Conservation (phyloP, 2,797 vertebrate genomes). For the Crocidura indochinensis region DNA sequence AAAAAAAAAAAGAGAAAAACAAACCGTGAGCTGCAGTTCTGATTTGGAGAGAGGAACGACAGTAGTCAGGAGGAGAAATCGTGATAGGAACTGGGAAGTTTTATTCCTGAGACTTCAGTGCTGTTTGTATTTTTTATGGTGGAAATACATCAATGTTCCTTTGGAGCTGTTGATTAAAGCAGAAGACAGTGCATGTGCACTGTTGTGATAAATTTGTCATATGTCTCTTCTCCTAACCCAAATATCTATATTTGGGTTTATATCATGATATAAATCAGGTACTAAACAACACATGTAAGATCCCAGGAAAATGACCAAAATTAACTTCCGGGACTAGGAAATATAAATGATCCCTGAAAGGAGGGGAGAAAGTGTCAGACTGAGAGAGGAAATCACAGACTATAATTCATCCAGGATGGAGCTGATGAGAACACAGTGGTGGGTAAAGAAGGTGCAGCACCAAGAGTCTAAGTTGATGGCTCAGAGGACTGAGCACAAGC, state of each 20-base stretch:
- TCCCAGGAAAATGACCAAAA: background rate
- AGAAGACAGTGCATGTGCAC: background rate
- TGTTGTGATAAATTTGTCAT: constrained; percentile 12
- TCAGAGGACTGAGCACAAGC: too few relatives aligned
- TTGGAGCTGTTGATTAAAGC: background rate
- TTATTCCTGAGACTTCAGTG: background rate
- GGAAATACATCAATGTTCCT: constrained; percentile 38
- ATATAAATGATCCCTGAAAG: background rate
- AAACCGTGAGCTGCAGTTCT: background rate
- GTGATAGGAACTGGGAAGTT: background rate
- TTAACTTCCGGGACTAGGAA: background rate
- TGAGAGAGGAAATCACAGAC: constrained; percentile 5
- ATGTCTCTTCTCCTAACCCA: background rate
- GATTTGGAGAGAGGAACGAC: background rate
- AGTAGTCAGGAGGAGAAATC: background rate
- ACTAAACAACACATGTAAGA: background rate
- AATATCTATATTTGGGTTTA: too few relatives aligned
- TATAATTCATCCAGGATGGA: background rate
- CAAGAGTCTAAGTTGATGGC: background rate
- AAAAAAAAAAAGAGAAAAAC: too few relatives aligned
- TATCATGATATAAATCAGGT: background rate
- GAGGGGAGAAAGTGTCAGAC: background rate
- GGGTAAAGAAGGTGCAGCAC: background rate
- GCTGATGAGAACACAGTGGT: background rate
- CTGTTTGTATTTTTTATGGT: constrained; percentile 39